Percentiles rank a stretch among this genome's conserved stretches.
Conservation (phyloP, 2,888 invertebrate species). For the Lithophane leautieri region DNA sequence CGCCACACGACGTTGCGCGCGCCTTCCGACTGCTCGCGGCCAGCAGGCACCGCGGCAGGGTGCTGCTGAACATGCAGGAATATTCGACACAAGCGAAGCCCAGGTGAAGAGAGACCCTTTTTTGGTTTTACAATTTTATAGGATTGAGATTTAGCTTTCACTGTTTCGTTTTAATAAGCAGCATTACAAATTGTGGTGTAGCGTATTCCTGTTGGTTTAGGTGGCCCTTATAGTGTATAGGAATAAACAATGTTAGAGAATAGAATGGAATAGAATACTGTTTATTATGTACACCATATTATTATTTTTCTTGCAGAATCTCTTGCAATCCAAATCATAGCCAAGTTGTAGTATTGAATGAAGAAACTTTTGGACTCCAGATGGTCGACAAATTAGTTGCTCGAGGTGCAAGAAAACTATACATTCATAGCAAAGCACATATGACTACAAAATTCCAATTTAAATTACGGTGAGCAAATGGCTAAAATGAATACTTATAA, state of each 20-base stretch:
- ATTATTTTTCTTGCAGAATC: conserved; percentile 53
- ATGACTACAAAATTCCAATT: conserved; percentile 53
- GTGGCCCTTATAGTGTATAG: neutral
- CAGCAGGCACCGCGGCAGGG: conserved; percentile 58
- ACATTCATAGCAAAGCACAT: conserved; percentile 57
- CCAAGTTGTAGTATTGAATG: conserved; percentile 69
- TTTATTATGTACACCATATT: no score
- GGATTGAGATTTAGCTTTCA: neutral
- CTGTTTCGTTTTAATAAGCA: neutral
- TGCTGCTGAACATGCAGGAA: conserved; percentile 44
- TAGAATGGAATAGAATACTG: no score
- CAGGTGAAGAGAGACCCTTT: conserved; percentile 59
- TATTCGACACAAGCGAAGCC: conserved; percentile 40
- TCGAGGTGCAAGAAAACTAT: conserved; percentile 73
- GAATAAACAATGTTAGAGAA: neutral
- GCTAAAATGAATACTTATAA: neutral
- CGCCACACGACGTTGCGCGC: conserved; percentile 34
- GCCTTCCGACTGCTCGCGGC: conserved; percentile 51
- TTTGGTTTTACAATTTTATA: neutral
- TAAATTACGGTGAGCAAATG: conserved; percentile 66
- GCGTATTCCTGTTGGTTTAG: neutral
- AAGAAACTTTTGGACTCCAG: conserved; percentile 67
- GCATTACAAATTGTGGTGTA: neutral
- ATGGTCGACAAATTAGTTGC: conserved; percentile 71
- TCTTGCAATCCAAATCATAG: conserved; percentile 50